Evolutionary conservation across 1,140 invertebrate genomes (phyloP), one percentile per base, ranked within the genome.

Genomic region (Aphis craccivora): DNA sequence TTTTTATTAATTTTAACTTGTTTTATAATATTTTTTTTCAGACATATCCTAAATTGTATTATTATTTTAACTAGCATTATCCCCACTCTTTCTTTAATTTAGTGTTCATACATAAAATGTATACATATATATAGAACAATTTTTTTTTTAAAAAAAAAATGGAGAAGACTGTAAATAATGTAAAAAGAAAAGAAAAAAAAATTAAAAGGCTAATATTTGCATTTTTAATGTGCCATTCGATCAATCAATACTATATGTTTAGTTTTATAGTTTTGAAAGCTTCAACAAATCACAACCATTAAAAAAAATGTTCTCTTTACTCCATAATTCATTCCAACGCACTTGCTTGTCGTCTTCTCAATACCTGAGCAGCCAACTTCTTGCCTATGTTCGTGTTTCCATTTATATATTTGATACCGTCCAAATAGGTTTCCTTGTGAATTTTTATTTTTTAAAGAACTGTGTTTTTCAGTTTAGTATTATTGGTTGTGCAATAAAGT

Each of bases 101-200:
- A 81, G 60, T 81, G 14, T 67, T 90, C 53, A 43, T 67, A 67
- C 87, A 89, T 51, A 89, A 89, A 23, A 53, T 37, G 51, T 43
- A 76, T 76, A 92, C 37, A 91, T 67, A 67, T 67, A n/a, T 89
- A 76, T 45, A 76, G 3, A 37, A 60, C 30, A 40, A 60, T 18
- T 81, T 53, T 53, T 86, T 88, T n/a, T 55, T 22, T 40, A 53
- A 25, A 67, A 87, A 83, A 84, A 40, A 83, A 84, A 40, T 83
- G 81, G 81, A 93, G 81, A 93, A 93, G 81, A 93, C 91, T 93
- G 91, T 93, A 93, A 93, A 93, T 93, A 93, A 53, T 93, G 91
- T 93, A 93, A 83, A 92, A 91, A 91, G 22, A 55, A 90, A 90
- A 51, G 30, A 89, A 51, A 67, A 30, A 40, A 76, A 76, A 90